Base-by-base conservation (phyloP, 2,113 vertebrate species). In the Myrmecobius fasciatus region DNA sequence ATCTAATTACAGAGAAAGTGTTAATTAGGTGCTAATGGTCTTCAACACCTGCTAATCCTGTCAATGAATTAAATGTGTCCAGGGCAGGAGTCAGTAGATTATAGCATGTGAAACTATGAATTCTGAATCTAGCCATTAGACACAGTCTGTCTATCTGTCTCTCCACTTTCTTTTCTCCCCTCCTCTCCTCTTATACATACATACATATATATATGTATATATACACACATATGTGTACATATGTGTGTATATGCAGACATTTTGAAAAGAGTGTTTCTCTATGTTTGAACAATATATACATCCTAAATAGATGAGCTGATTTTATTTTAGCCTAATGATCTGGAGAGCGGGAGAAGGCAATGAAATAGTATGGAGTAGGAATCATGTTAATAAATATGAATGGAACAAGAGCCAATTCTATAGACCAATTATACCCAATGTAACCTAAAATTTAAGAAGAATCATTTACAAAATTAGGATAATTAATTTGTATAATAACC, bases 401-500 rank as follows among this genome's bases (percentile, higher is more conserved):
- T 83, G 92, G 47, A 94, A 92, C 89, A 96, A 93, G 89, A 48
- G 67, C 43, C 67, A 83, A 92, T 53, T 52, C 24, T 96, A 93
- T 91, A 43, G 95, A n/a, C 51, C n/a, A 89, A 90, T 47, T 97
- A 89, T 89, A 90, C 95, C 93, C 97, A 96, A 95, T 97, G 52
- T 49, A 92, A 93, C 52, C 43, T 94, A 83, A 53, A 89, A 89
- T 90, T 92, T 94, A 96, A 93, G 91, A 12, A 94, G 94, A 91
- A 48, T 95, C 94, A 54, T 96, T 97, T 93, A 26, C 90, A 97
- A 97, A 97, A 96, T 96, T 98, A 51, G 97, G 95, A 31, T 97
- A 97, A 97, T 97, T 97, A 97, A 98, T 97, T 97, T 97, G 96
- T 93, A 96, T 43, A 89, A 93, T 26, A 96, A 83, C 88, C 92